These are phyloP conservation scores for Papilio aristodemus DNA, from an alignment of 1,140 invertebrate species.

Conservation along the genomic window DNA sequence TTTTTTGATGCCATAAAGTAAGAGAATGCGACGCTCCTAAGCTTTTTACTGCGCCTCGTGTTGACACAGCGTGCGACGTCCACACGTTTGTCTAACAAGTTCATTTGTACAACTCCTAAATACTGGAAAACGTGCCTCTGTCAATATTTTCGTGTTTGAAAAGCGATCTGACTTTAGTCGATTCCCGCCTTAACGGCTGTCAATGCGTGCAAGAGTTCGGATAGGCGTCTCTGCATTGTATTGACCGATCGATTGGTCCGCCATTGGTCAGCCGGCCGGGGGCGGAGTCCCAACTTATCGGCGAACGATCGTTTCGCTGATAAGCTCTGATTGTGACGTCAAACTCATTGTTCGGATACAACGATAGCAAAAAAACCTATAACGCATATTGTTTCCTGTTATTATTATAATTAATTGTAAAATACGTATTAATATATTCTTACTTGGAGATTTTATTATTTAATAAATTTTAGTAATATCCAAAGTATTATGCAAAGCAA, in stretches of 20 bases:
- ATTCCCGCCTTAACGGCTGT: conserved; percentile 28
- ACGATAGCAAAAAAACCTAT: conserved; percentile 17
- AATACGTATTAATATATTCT: not conserved
- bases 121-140: conserved; percentile 48
- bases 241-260: conserved; percentile 32
- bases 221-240: conserved; percentile 28
- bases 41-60: conserved; percentile 64
- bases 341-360: conserved; percentile 27
- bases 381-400: conserved; percentile 20
- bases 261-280: conserved; percentile 18
- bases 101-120: conserved; percentile 37
- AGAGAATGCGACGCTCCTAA: conserved; percentile 51
- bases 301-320: conserved; percentile 19
- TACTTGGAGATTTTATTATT: not conserved
- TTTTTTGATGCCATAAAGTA: conserved; percentile 64
- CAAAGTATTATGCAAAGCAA: no score
- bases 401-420: not conserved
- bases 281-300: conserved; percentile 27
- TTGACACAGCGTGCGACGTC: conserved; percentile 49
- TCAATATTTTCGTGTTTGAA: conserved; percentile 47
- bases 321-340: conserved; percentile 27
- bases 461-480: not conserved
- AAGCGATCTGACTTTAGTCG: conserved; percentile 25
- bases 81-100: conserved; percentile 46
- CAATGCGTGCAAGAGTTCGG: conserved; percentile 20